phyloP scores from a whole-genome alignment of 2,113 vertebrate species.

The pig (Sus scrofa) region T2T-Sscrofa CM000812.6:86866001-86866500 shows the following conservation, averaged over 20 bases:
- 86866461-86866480: too few relatives aligned
- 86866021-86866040: too few relatives aligned
- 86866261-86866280: conserved; percentile 15
- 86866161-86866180: too few relatives aligned
- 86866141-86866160: too few relatives aligned
- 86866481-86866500: too few relatives aligned
- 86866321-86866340: neutral
- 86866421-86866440: neutral
- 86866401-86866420: conserved; percentile 18
- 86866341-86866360: neutral
- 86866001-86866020: too few relatives aligned
- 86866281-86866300: neutral
- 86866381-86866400: neutral
- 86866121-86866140: too few relatives aligned
- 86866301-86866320: neutral
- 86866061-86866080: too few relatives aligned
- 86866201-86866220: neutral
- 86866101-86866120: too few relatives aligned
- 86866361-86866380: neutral
- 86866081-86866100: too few relatives aligned
- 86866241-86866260: conserved; percentile 39
- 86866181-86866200: neutral
- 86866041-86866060: too few relatives aligned
- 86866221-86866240: neutral
- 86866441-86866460: neutral